Evolutionary conservation across 2,797 vertebrate species (phyloP), one percentile per base, ranked within the genome.

Genomic region (Centroberyx gerrardi): DNA sequence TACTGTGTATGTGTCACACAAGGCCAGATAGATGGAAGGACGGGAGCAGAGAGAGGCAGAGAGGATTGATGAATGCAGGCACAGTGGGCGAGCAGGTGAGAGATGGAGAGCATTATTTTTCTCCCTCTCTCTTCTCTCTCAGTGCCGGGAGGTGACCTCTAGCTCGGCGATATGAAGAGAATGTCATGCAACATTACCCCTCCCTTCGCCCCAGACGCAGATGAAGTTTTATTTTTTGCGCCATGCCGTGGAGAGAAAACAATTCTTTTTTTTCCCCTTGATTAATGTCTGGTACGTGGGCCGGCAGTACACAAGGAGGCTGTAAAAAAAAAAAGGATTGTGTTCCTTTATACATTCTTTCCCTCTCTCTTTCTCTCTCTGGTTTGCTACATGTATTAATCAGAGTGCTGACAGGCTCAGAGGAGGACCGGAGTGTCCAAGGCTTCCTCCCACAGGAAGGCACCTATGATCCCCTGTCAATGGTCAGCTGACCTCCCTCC

Each of bases 181-280:
- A 90, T 92, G 90, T 91, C 91, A 93, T 68, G 82, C 92, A 87
- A 91, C 92, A 94, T 94, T 94, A 93, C 83, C 82, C 54, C 64
- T 86, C 88, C 78, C 76, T 54, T 86, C 42, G 81, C 77, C 68
- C 81, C 73, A 80, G 85, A 92, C 84, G 18, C 76, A 84, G 76
- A 90, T 87, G 68, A 88, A 83, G 86, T 93, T 93, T 90, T 90
- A 81, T 91, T 88, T 92, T 88, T 85, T 81, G 76, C 76, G 84
- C 70, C 76, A 14, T 17, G 62, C 85, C 18, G 72, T 70, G 28
- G 70, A 81, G 86, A 83, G 80, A 91, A 93, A 91, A 93, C 88
- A 88, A 91, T 92, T 88, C 73, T 76, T 91, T 87, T 62, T 73
- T 51, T 17, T 22, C 22, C 22, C 48, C 33, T 76, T 93, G 90